These are phyloP conservation scores for Setophaga kirtlandii DNA, from an alignment of 2,113 vertebrate species.

Conservation along the genomic window DNA sequence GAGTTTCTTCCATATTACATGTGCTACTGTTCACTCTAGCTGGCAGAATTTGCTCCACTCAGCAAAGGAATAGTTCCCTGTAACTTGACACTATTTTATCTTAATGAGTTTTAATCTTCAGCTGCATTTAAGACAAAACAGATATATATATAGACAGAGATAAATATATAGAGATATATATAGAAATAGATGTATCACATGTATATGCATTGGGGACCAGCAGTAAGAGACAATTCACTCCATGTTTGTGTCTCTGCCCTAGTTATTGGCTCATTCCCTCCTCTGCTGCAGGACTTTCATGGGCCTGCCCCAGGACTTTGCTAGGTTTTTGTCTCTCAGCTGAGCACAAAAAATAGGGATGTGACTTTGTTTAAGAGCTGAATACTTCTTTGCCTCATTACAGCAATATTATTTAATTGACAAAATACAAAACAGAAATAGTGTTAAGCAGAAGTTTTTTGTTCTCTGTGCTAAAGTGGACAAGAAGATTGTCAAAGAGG, in stretches of 20 bases:
- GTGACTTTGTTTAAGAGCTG: background rate
- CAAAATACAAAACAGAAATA: background rate
- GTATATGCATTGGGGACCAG: background rate
- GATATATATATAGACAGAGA: background rate
- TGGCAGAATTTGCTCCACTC: background rate
- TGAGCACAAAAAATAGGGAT: background rate
- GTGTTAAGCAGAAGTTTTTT: background rate
- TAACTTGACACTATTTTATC: background rate
- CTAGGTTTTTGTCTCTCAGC: background rate
- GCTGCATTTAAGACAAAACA: background rate
- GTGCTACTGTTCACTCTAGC: background rate
- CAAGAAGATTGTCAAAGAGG: background rate
- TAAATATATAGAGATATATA: background rate
- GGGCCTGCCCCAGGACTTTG: background rate
- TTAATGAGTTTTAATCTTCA: background rate
- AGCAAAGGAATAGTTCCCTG: background rate
- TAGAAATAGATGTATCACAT: background rate
- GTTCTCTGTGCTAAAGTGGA: background rate
- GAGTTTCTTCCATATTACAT: background rate
- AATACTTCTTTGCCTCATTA: background rate
- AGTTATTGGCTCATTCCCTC: background rate
- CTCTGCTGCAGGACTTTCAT: background rate
- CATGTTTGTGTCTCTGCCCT: constrained; percentile 1
- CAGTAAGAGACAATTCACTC: background rate
- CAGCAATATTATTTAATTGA: background rate